A percentile compares a stretch with the other conserved stretches of the same genome.
Conservation (phyloP, 2,797 vertebrate genomes). For the Darevskia nairensis region DNA sequence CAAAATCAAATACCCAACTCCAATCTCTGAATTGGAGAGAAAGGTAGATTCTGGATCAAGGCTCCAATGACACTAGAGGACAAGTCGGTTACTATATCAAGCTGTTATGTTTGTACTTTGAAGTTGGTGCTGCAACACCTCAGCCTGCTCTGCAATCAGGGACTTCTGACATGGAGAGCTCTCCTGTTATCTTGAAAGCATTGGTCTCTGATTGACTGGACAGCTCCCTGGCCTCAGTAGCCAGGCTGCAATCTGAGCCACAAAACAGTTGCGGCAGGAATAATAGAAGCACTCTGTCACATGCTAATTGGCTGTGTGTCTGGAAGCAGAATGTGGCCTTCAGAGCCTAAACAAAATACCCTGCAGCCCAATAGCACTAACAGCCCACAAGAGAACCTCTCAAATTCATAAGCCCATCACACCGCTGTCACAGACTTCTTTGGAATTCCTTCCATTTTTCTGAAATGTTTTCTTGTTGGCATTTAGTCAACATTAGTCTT, state of each 20-base stretch:
- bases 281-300: background rate
- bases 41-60: background rate
- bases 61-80: background rate
- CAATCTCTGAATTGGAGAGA: background rate
- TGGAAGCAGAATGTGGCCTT: conserved; percentile 6
- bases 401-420: conserved; percentile 42
- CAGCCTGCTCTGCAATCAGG: background rate
- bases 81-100: background rate
- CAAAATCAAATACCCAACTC: background rate
- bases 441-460: conserved; percentile 63
- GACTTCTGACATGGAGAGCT: background rate
- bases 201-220: background rate
- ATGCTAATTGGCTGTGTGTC: conserved; percentile 16
- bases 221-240: background rate
- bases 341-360: conserved; percentile 11
- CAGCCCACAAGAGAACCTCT: conserved; percentile 38
- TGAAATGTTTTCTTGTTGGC: conserved; percentile 64
- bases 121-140: background rate
- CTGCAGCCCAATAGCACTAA: conserved; percentile 22
- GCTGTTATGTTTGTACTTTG: background rate
- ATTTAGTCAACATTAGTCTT: conserved; percentile 80
- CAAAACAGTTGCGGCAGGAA: background rate
- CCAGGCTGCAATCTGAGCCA: background rate
- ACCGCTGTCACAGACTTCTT: conserved; percentile 38
- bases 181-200: background rate